Conservation (phyloP, 2,113 vertebrate genomes). For the Notechis scutatus region DNA sequence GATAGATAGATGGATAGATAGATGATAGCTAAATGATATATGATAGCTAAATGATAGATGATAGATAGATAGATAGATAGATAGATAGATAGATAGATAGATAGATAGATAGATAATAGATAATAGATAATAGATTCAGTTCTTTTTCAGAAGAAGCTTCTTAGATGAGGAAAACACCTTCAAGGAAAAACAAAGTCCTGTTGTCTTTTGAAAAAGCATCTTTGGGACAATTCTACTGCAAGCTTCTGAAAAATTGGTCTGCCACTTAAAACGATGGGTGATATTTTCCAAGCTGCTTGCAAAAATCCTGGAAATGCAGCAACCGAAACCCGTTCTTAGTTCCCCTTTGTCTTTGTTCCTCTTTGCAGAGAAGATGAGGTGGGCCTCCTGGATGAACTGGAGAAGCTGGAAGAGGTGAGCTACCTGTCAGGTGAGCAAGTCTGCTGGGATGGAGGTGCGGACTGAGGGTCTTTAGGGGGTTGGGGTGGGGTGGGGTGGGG, state of each 20-base stretch:
- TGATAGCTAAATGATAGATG: too few species aligned
- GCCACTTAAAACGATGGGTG: neutral
- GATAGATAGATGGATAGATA: too few species aligned
- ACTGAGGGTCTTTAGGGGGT: neutral
- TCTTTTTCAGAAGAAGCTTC: neutral
- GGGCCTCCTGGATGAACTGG: conserved; percentile 35
- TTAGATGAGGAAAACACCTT: neutral
- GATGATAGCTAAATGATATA: too few species aligned
- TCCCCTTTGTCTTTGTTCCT: too few species aligned
- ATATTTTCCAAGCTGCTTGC: neutral
- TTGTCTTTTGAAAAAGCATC: neutral
- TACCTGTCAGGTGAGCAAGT: conserved; percentile 37
- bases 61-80: too few species aligned
- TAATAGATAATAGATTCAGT: neutral
- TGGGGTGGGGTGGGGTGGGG: too few species aligned
- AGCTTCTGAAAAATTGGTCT: neutral
- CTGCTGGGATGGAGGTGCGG: fast-evolving
- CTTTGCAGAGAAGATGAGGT: neutral
- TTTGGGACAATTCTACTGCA: neutral
- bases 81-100: too few species aligned
- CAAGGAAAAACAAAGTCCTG: neutral
- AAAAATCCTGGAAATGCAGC: neutral
- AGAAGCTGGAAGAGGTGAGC: conserved; percentile 36
- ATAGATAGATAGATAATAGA: too few species aligned
- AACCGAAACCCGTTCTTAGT: neutral